These are phyloP conservation scores for Xenops minutus DNA, from an alignment of 2,797 vertebrate species.

Conservation along the genomic window DNA sequence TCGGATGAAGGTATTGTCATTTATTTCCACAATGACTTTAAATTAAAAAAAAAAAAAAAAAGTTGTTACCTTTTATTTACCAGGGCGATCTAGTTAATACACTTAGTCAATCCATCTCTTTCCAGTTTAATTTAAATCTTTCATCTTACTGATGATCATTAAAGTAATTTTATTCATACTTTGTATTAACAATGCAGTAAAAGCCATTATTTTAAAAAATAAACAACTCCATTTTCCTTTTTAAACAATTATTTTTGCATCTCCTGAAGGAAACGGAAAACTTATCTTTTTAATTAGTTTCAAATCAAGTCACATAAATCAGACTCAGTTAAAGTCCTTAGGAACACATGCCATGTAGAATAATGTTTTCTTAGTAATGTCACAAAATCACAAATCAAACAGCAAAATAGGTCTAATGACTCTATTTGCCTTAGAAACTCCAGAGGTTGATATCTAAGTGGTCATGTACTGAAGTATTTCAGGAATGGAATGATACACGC, in stretches of 20 bases:
- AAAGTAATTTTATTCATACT: background rate
- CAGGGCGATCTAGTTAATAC: background rate
- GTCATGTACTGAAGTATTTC: background rate
- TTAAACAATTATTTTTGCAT: background rate
- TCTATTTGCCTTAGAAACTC: background rate
- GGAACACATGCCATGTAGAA: background rate
- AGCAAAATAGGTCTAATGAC: background rate
- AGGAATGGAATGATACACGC: background rate
- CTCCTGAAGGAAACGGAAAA: background rate
- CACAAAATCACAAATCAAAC: background rate
- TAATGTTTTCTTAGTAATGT: background rate
- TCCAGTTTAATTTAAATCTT: background rate
- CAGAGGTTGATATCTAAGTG: background rate
- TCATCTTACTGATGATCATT: background rate
- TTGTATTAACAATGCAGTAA: background rate
- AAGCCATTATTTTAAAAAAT: background rate
- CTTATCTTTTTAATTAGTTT: background rate
- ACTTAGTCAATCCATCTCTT: background rate
- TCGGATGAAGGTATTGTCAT: slow-evolving; percentile 90
- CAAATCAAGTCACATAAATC: background rate
- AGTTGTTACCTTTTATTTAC: background rate
- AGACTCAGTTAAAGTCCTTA: background rate
- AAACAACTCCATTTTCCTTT: background rate
- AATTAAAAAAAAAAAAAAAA: background rate
- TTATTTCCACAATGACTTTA: background rate